Percentiles rank a stretch among this genome's conserved stretches.
phyloP scores from a whole-genome alignment of 2,888 invertebrate species.

The Nipponacmea schrenckii region DNA sequence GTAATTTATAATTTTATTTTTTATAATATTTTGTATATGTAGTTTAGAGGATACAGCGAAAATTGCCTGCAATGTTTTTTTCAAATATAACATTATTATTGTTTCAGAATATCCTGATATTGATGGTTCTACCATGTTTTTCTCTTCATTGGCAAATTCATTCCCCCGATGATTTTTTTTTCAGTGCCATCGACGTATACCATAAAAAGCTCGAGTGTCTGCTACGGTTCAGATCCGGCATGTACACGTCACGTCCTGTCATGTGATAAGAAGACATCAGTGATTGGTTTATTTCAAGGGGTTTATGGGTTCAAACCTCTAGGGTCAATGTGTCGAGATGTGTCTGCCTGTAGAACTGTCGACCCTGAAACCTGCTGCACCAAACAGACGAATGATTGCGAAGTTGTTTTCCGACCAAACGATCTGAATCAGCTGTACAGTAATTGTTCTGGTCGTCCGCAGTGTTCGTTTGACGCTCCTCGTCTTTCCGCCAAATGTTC shows the following conservation, averaged over 20 bases:
- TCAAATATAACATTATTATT: too few relatives aligned
- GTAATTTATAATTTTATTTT: too few relatives aligned
- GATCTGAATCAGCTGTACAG: background rate
- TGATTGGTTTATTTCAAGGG: conserved; percentile 1
- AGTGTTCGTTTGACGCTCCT: background rate
- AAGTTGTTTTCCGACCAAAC: background rate
- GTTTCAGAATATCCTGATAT: too few relatives aligned
- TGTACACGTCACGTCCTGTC: background rate
- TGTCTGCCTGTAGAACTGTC: background rate
- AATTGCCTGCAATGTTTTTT: too few relatives aligned
- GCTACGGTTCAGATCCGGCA: background rate
- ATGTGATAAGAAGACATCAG: background rate
- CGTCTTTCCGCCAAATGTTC: background rate
- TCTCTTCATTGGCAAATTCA: too few relatives aligned
- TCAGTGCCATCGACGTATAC: background rate
- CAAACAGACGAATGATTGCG: background rate
- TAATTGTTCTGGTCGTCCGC: background rate
- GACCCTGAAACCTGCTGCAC: background rate
- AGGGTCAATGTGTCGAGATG: background rate
- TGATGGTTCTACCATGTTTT: too few relatives aligned
- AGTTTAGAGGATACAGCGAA: too few relatives aligned
- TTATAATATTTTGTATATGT: too few relatives aligned
- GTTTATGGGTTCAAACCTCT: background rate
- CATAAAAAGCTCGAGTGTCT: background rate
- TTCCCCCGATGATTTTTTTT: background rate